A percentile compares a stretch with the other conserved stretches of the same genome.
Evolutionary conservation across 2,888 invertebrate genomes (phyloP).

Genomic region (Synanthedon formicaeformis): DNA sequence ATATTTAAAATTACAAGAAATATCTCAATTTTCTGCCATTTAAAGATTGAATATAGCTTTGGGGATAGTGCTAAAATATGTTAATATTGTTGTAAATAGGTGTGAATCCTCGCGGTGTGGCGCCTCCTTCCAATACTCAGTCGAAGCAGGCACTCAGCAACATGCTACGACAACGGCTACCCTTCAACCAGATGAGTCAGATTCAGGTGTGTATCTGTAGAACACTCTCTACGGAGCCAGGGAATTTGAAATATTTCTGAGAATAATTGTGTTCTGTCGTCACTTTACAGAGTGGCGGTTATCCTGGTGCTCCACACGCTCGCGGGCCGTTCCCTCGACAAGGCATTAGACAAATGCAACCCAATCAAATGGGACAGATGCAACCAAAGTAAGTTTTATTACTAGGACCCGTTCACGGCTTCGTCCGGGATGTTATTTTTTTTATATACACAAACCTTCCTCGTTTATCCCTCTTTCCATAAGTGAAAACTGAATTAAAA

Average conservation of each 20-base stretch:
- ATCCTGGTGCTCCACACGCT: constrained; percentile 51
- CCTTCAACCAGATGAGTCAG: constrained; percentile 68
- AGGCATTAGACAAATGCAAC: constrained; percentile 58
- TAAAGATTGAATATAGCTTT: too few relatives aligned
- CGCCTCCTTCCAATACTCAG: constrained; percentile 73
- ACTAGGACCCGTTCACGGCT: too few relatives aligned
- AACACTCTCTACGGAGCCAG: background rate
- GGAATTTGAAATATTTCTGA: background rate
- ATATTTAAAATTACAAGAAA: too few relatives aligned
- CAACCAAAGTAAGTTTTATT: constrained; percentile 42
- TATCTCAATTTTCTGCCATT: too few relatives aligned
- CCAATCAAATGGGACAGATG: constrained; percentile 61
- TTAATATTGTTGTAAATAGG: constrained; percentile 18
- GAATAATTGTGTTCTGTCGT: too few relatives aligned
- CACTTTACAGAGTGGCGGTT: constrained; percentile 30
- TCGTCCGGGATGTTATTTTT: too few relatives aligned
- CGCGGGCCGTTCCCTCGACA: constrained; percentile 53
- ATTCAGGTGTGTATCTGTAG: constrained; percentile 41
- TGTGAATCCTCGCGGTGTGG: constrained; percentile 46
- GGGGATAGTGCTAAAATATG: too few relatives aligned
- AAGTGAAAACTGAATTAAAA: too few relatives aligned
- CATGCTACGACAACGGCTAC: constrained; percentile 84
- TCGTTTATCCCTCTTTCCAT: too few relatives aligned
- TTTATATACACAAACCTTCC: too few relatives aligned
- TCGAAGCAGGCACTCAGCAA: constrained; percentile 89